Conservation (phyloP, 2,797 vertebrate genomes). For the Notamacropus eugenii region DNA sequence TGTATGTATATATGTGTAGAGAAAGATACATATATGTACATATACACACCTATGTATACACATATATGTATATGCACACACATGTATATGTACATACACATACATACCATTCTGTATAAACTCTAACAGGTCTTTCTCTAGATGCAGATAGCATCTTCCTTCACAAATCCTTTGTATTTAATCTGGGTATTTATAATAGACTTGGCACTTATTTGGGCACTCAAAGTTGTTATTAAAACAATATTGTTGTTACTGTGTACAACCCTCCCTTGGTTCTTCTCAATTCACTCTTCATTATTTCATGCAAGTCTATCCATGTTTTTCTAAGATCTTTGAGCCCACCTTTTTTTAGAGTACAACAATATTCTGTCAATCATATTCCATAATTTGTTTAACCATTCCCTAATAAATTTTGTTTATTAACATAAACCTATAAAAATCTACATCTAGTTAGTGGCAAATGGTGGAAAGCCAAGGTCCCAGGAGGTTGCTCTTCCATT, state of each 20-base stretch:
- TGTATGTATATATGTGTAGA: neutral
- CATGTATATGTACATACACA: neutral
- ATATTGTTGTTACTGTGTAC: neutral
- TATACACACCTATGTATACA: neutral
- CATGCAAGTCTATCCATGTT: neutral
- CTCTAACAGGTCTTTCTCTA: neutral
- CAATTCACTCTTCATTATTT: neutral
- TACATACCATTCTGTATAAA: too few relatives aligned
- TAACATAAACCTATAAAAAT: slow-evolving; percentile 18
- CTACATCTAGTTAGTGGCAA: neutral
- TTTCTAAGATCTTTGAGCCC: neutral
- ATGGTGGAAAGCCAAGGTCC: slow-evolving; percentile 17
- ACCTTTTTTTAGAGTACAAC: neutral
- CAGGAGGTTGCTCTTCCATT: neutral
- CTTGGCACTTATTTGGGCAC: neutral
- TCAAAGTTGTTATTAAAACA: neutral
- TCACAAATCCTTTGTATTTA: neutral
- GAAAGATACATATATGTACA: too few relatives aligned
- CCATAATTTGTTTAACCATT: neutral
- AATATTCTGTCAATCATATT: neutral
- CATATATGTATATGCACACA: neutral
- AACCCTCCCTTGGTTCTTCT: neutral
- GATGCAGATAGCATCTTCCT: neutral
- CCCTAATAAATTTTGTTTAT: slow-evolving; percentile 5
- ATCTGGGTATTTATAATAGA: neutral